These are phyloP conservation scores for Cataglyphis hispanica DNA, from an alignment of 1,140 invertebrate species.

Conservation along the genomic window DNA sequence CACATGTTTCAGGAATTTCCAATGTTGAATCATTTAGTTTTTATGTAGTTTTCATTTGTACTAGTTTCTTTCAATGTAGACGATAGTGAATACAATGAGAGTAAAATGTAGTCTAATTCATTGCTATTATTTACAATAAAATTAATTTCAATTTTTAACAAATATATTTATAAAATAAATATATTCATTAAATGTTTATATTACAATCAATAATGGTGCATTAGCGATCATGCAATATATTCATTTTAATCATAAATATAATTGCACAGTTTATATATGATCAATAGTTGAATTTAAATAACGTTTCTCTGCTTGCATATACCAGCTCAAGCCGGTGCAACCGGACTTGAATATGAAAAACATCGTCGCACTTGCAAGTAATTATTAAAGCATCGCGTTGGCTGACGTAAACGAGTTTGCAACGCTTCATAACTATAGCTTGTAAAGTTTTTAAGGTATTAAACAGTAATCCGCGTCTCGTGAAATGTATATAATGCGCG, in stretches of 20 bases:
- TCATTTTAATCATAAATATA: not conserved
- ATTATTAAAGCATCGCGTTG: slow-evolving; percentile 26
- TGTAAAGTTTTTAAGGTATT: slow-evolving; percentile 43
- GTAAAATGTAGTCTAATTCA: not conserved
- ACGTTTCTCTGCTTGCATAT: not conserved
- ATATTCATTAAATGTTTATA: too few relatives aligned
- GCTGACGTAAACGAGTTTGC: slow-evolving; percentile 35
- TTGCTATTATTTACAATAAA: not conserved
- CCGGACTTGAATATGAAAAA: slow-evolving; percentile 40
- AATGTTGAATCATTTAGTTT: not conserved
- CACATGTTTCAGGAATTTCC: not conserved
- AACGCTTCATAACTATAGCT: slow-evolving; percentile 17
- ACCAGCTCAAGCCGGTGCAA: slow-evolving; percentile 1
- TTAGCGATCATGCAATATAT: not conserved
- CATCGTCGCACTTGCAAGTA: slow-evolving; percentile 18
- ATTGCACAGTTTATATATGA: slow-evolving; percentile 4
- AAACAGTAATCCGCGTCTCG: not conserved
- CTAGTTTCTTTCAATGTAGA: too few relatives aligned
- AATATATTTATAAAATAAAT: too few relatives aligned
- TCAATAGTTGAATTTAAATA: slow-evolving; percentile 21
- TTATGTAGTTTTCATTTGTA: not conserved
- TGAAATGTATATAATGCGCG: not conserved
- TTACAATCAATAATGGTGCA: not conserved
- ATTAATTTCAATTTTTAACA: not conserved
- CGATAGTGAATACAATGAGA: not conserved